Conservation (phyloP, 2,113 vertebrate species). For the Uria lomvia region DNA sequence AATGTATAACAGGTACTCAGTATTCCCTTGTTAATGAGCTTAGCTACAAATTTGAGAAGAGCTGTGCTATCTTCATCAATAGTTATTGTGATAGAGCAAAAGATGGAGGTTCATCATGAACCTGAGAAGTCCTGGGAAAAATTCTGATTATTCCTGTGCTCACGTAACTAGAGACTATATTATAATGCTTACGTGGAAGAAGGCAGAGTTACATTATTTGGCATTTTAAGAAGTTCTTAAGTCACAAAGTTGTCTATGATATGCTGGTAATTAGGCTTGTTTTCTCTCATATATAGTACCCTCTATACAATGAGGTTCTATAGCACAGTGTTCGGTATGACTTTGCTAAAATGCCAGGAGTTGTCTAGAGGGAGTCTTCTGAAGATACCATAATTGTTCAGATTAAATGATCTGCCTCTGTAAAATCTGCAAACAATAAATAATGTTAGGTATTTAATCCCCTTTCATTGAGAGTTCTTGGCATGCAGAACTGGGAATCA, state of each 20-base stretch:
- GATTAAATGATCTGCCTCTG: not conserved
- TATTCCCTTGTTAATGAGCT: not conserved
- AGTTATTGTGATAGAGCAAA: not conserved
- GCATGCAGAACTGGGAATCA: not conserved
- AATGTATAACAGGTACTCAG: rapidly evolving
- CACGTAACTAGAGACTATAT: rapidly evolving
- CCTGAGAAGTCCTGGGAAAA: not conserved
- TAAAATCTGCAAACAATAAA: not conserved
- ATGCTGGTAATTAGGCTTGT: not conserved
- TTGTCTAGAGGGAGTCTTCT: not conserved
- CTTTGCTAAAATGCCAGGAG: not conserved
- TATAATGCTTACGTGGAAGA: not conserved
- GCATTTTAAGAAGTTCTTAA: not conserved
- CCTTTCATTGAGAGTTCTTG: not conserved
- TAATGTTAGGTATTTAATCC: not conserved
- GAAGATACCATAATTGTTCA: not conserved
- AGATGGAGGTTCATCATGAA: not conserved
- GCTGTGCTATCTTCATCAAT: not conserved
- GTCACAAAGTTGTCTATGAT: not conserved
- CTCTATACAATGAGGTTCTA: not conserved
- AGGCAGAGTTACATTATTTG: not conserved
- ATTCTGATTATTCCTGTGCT: not conserved
- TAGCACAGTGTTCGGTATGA: not conserved
- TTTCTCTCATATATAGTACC: not conserved
- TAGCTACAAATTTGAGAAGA: not conserved